phyloP scores from a whole-genome alignment of 1,140 invertebrate species.

The Ceratitis capitata region DNA sequence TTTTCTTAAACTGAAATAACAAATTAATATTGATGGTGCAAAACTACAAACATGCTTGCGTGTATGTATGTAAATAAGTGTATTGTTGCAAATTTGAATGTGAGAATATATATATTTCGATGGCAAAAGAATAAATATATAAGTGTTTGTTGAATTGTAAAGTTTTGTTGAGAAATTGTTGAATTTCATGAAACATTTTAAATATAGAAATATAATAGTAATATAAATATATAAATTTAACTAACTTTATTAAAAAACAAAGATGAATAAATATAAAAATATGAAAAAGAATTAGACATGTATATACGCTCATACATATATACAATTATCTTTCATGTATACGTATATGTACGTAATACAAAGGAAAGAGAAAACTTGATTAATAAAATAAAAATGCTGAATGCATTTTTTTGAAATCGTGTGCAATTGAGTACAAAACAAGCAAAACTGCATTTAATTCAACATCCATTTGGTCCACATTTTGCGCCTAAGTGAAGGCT shows the following conservation, averaged over 20 bases:
- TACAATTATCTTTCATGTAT: too few relatives aligned
- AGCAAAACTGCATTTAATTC: slow-evolving; percentile 5
- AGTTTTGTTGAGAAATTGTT: too few relatives aligned
- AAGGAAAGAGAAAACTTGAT: neutral
- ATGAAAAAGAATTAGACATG: neutral
- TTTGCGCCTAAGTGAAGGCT: neutral
- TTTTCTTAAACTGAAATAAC: too few relatives aligned
- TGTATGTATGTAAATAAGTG: neutral
- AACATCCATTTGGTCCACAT: neutral
- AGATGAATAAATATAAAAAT: neutral
- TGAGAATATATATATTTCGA: neutral
- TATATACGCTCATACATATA: neutral
- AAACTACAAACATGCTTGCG: neutral
- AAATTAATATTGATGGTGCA: too few relatives aligned
- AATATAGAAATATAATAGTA: neutral
- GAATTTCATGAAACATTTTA: too few relatives aligned
- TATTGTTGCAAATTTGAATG: neutral
- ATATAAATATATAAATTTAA: neutral
- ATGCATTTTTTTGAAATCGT: neutral
- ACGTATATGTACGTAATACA: neutral
- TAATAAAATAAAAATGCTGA: neutral
- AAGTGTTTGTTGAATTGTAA: too few relatives aligned
- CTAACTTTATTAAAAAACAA: neutral
- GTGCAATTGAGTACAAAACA: slow-evolving; percentile 5
- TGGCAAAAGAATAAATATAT: too few relatives aligned